These are phyloP conservation scores for Telenomus remus DNA, from an alignment of 1,140 invertebrate species.

Conservation along the genomic window DNA sequence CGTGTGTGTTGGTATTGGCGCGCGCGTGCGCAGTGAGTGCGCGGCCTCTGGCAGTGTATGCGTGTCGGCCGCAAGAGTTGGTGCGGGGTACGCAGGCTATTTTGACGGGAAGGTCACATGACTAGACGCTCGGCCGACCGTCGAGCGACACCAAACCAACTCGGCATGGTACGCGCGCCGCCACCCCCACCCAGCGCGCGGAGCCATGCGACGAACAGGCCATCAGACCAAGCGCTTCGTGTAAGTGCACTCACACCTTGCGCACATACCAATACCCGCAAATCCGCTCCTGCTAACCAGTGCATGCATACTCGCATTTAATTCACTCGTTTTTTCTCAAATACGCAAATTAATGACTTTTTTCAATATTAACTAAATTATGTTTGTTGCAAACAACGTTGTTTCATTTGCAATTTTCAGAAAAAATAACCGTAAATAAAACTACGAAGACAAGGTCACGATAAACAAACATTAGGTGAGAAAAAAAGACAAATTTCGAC, in stretches of 20 bases:
- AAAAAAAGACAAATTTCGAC: no score
- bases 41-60: constrained; percentile 32
- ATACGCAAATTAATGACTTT: no score
- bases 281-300: not conserved
- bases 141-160: constrained; percentile 54
- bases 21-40: constrained; percentile 9
- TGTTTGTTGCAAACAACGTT: no score
- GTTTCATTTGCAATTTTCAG: no score
- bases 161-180: constrained; percentile 41
- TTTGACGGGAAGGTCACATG: constrained; percentile 84
- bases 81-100: constrained; percentile 79
- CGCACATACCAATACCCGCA: constrained; percentile 20
- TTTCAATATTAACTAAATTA: no score
- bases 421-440: no score
- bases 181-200: constrained; percentile 38
- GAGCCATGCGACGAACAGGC: constrained; percentile 27
- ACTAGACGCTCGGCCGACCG: constrained; percentile 71
- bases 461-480: no score
- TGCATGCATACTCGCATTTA: no score
- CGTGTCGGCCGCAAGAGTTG: constrained; percentile 30
- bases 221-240: constrained; percentile 16
- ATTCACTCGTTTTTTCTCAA: no score
- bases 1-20: constrained; percentile 3
- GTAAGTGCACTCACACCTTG: constrained; percentile 24
- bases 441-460: no score